phyloP scores from a whole-genome alignment of 2,113 vertebrate species.

The Addax nasomaculatus region DNA sequence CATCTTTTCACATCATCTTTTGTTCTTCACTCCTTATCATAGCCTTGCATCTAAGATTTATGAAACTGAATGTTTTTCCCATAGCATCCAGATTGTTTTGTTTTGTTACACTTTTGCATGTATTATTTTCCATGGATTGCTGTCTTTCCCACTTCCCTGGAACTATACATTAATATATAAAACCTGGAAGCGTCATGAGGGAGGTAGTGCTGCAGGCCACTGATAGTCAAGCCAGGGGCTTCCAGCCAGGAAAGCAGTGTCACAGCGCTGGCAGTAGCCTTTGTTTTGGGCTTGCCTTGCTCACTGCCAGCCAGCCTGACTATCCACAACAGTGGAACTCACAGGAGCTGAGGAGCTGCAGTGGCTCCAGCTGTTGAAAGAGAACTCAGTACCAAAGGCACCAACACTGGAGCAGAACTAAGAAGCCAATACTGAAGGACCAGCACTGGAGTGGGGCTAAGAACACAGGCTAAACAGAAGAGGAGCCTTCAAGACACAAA shows the following conservation, averaged over 20 bases:
- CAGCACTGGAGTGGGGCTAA: background rate
- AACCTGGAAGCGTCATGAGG: background rate
- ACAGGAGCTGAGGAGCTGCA: background rate
- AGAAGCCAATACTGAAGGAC: background rate
- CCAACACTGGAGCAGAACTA: background rate
- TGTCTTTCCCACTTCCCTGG: background rate
- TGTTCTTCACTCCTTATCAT: background rate
- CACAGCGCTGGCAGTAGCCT: background rate
- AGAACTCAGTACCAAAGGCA: background rate
- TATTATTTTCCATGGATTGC: background rate
- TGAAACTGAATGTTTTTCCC: background rate
- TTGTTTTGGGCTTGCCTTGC: background rate
- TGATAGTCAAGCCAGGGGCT: no score
- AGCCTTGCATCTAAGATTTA: background rate
- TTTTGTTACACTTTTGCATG: background rate
- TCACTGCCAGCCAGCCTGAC: background rate
- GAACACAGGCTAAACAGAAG: background rate
- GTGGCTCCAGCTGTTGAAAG: no score
- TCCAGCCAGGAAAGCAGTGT: background rate
- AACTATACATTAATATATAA: background rate
- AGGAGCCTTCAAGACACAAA: background rate
- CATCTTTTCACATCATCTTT: background rate
- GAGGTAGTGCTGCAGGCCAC: background rate
- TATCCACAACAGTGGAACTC: background rate
- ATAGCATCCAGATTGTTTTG: background rate